A percentile compares a stretch with the other conserved stretches of the same genome.
phyloP scores from a whole-genome alignment of 2,797 vertebrate species.

The Orientallactaga sibirica region DNA sequence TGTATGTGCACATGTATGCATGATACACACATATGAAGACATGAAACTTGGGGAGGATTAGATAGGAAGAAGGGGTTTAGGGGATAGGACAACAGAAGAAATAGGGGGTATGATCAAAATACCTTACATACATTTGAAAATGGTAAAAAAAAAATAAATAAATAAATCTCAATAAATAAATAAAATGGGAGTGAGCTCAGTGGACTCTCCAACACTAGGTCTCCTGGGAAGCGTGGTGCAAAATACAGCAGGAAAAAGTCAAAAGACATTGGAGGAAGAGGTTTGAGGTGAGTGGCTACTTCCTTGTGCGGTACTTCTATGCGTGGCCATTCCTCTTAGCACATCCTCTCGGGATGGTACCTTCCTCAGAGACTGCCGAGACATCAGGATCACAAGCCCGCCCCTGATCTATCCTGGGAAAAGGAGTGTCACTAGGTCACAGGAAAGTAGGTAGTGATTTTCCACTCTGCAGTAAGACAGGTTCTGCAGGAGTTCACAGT shows the following conservation, averaged over 20 bases:
- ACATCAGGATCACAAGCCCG: too few relatives aligned
- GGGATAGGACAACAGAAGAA: too few relatives aligned
- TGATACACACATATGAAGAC: neutral
- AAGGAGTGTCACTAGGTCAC: neutral
- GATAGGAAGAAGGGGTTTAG: too few relatives aligned
- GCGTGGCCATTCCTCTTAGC: neutral
- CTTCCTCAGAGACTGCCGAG: neutral
- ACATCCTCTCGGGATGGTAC: neutral
- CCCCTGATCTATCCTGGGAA: neutral
- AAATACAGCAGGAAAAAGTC: too few relatives aligned
- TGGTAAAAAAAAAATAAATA: too few relatives aligned
- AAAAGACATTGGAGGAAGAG: neutral
- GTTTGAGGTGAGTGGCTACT: neutral
- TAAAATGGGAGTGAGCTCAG: too few relatives aligned
- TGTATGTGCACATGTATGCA: too few relatives aligned
- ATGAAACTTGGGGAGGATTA: neutral
- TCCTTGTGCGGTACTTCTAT: neutral
- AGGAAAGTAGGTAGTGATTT: neutral
- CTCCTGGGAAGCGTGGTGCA: neutral
- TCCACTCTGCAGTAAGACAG: neutral
- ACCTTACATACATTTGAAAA: too few relatives aligned
- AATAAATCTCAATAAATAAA: too few relatives aligned
- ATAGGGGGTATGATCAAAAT: too few relatives aligned
- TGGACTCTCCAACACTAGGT: neutral
- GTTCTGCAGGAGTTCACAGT: accelerated